Evolutionary conservation across 2,797 vertebrate species (phyloP).

Genomic region (Bryconaethiops microstoma): DNA sequence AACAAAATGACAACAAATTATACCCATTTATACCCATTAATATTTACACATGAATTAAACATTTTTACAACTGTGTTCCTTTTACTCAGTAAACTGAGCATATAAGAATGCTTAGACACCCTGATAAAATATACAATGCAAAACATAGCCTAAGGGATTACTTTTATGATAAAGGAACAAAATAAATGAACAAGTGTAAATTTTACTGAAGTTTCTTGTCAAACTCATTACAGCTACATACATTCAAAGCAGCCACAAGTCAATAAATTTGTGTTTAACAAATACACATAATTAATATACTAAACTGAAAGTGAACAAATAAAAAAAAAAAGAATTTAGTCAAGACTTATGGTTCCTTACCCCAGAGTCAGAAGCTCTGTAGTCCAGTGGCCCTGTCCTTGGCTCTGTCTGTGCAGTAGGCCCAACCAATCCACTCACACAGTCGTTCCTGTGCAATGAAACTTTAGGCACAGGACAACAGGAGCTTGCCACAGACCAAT

Average conservation of each 20-base stretch:
- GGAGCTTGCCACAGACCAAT: conserved; percentile 72
- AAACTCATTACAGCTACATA: too few species aligned
- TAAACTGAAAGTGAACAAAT: neutral
- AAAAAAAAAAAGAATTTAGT: neutral
- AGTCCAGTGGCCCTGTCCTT: conserved; percentile 86
- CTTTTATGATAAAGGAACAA: too few species aligned
- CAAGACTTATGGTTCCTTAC: conserved; percentile 69
- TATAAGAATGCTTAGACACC: too few species aligned
- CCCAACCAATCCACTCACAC: conserved; percentile 64
- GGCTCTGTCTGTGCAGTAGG: conserved; percentile 68
- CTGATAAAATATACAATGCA: too few species aligned
- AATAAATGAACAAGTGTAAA: too few species aligned
- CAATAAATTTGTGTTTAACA: too few species aligned
- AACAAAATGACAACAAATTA: conserved; percentile 11
- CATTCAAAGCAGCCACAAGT: too few species aligned
- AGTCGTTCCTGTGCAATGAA: conserved; percentile 50
- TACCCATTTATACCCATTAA: neutral
- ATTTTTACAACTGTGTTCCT: too few species aligned
- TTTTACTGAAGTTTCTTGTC: too few species aligned
- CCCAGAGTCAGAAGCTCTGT: conserved; percentile 92
- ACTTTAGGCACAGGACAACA: conserved; percentile 68
- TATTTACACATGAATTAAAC: too few species aligned
- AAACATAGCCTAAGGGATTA: too few species aligned
- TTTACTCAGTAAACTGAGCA: neutral
- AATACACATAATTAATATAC: too few species aligned